A percentile compares a stretch with the other conserved stretches of the same genome.
Conservation (phyloP, 2,888 invertebrate species). For the Gastracanthus pulcherrimus region DNA sequence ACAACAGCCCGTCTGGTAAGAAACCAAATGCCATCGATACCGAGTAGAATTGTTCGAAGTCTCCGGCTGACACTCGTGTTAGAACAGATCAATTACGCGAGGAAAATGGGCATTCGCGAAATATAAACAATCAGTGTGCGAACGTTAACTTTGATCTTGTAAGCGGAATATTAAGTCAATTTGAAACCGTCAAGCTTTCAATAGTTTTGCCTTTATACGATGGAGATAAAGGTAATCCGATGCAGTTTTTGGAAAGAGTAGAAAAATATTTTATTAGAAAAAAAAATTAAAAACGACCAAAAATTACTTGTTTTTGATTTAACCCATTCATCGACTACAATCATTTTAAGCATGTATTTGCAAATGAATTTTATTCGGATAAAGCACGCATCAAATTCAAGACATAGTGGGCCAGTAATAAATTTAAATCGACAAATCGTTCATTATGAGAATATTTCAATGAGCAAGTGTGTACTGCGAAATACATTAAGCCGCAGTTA, state of each 20-base stretch:
- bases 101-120: too few species aligned
- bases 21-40: too few species aligned
- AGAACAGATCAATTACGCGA: too few species aligned
- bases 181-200: background rate
- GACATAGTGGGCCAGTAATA: background rate
- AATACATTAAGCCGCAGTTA: background rate
- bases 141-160: background rate
- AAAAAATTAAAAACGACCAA: background rate
- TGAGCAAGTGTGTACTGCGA: background rate
- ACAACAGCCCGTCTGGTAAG: too few species aligned
- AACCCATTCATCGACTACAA: background rate
- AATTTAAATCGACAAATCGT: background rate
- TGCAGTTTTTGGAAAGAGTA: background rate
- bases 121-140: too few species aligned
- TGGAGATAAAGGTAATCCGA: background rate
- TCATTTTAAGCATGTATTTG: background rate
- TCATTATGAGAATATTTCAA: background rate
- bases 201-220: background rate
- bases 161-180: background rate
- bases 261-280: slow-evolving; percentile 12
- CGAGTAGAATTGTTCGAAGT: too few species aligned
- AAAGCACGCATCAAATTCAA: slow-evolving; percentile 14
- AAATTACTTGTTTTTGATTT: slow-evolving; percentile 4
- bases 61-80: too few species aligned
- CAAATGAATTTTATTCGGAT: slow-evolving; percentile 14